phyloP scores from a whole-genome alignment of 2,888 invertebrate genomes.

The Euzetes globulus region DNA sequence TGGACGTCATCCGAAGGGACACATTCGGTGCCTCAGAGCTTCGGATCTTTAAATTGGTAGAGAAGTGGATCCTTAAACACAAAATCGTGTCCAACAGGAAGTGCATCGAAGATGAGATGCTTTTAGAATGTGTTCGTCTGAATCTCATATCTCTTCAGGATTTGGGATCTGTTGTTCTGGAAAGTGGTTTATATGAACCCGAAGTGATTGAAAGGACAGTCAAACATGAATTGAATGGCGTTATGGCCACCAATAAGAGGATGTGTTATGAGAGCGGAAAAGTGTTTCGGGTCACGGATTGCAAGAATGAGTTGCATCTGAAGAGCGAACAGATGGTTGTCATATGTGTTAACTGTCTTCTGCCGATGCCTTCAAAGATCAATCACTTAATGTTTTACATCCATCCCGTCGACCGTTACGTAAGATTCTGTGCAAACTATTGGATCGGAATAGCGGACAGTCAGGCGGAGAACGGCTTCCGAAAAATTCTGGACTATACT shows the following conservation, averaged over 20 bases:
- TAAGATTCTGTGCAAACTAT: not conserved
- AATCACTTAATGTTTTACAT: constrained; percentile 20
- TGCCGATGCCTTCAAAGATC: constrained; percentile 23
- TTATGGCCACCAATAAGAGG: not conserved
- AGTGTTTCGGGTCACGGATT: not conserved
- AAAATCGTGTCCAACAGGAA: not conserved
- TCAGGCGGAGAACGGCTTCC: constrained; percentile 6
- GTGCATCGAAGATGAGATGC: constrained; percentile 7
- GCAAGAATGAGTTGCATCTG: not conserved
- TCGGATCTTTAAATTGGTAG: not conserved
- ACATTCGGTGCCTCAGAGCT: constrained; percentile 13
- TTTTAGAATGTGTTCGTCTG: not conserved
- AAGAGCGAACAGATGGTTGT: not conserved
- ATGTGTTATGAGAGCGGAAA: constrained; percentile 16
- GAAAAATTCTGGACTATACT: constrained; percentile 2
- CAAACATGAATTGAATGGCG: not conserved
- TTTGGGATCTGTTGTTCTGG: not conserved
- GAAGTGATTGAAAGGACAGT: constrained; percentile 4
- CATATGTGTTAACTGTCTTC: not conserved
- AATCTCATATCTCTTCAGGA: not conserved
- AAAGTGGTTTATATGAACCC: not conserved
- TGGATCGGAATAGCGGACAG: constrained; percentile 21
- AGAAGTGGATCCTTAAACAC: constrained; percentile 1
- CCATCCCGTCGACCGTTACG: not conserved
- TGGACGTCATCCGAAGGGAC: constrained; percentile 4